phyloP scores from a whole-genome alignment of 2,797 vertebrate species.

The Manis pentadactyla region DNA sequence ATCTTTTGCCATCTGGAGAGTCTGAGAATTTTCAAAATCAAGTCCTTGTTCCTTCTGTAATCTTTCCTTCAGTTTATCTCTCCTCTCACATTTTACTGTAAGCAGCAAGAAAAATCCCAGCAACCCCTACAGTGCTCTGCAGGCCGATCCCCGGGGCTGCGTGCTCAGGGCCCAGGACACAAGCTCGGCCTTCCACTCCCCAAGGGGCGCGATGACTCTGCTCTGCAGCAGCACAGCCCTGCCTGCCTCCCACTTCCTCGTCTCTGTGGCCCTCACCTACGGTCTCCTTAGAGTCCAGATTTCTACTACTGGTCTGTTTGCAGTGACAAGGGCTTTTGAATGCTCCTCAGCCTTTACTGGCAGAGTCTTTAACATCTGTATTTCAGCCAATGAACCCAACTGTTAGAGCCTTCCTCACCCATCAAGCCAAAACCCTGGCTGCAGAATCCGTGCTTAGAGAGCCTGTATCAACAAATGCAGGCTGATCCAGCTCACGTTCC shows the following conservation, averaged over 20 bases:
- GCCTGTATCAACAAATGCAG: no score
- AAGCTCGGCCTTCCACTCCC: no score
- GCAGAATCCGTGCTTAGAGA: no score
- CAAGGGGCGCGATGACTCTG: no score
- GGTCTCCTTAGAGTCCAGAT: not conserved
- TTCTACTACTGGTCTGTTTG: not conserved
- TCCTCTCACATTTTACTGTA: not conserved
- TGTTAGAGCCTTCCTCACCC: not conserved
- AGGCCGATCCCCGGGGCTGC: no score
- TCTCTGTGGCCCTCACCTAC: no score
- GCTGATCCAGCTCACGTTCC: rapidly evolving
- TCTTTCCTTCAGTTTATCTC: not conserved
- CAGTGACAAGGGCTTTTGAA: not conserved
- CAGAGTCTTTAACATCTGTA: not conserved
- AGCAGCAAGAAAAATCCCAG: not conserved
- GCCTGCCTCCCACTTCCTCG: no score
- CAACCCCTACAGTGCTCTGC: no score
- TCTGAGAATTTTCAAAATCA: not conserved
- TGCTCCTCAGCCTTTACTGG: not conserved
- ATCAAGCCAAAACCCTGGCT: not conserved
- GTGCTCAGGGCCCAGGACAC: no score
- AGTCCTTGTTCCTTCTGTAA: not conserved
- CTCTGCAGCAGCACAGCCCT: no score
- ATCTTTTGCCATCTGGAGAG: not conserved
- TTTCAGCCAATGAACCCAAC: not conserved